Evolutionary conservation across 2,113 vertebrate genomes (phyloP), one percentile per base, ranked within the genome.

Genomic region (Sinocyclocheilus anophthalmus): DNA sequence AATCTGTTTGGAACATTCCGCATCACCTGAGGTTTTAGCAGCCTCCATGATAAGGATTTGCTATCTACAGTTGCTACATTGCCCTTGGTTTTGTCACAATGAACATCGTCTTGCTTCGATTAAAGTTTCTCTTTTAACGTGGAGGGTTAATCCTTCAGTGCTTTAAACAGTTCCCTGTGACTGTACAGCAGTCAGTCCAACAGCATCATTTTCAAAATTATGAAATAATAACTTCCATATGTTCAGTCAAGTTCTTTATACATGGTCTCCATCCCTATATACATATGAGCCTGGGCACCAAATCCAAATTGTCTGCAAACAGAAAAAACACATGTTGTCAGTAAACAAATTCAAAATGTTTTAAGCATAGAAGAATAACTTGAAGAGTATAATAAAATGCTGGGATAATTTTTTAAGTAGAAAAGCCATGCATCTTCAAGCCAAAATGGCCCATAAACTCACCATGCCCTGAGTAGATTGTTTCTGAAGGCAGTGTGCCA

Each of bases 1-100:
- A 48, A 53, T 78, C 42, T 86, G 96, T 90, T 93, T 93, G 94
- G 96, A 96, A 96, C 94, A 93, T 92, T 96, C 96, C 94, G 95
- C 96, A 92, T 95, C 96, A 93, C 95, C 93, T 93, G 95, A 93
- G 86, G 95, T 95, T 93, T 97, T 96, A 91, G 96, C 95, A 92
- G 96, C 96, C 95, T 98, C 98, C 98, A 99, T 99, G 88, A 94
- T 95, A 96, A 95, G 94, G 94, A 93, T 90, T 89, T 92, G 87
- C 33, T 65, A 57, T 26, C 72, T 61, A 81, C 67, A 76, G 78
- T 55, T 85, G 84, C 77, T 89, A 91, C 86, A 87, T 84, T 76
- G 78, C 86, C 84, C 42, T 92, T 76, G 70, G 88, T 91, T 92
- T 92, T 91, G 16, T 57, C 65, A 70, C 69, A 50, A 55, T 48